Conservation (phyloP, 1,140 invertebrate genomes). For the Venustaconcha ellipsiformis region DNA sequence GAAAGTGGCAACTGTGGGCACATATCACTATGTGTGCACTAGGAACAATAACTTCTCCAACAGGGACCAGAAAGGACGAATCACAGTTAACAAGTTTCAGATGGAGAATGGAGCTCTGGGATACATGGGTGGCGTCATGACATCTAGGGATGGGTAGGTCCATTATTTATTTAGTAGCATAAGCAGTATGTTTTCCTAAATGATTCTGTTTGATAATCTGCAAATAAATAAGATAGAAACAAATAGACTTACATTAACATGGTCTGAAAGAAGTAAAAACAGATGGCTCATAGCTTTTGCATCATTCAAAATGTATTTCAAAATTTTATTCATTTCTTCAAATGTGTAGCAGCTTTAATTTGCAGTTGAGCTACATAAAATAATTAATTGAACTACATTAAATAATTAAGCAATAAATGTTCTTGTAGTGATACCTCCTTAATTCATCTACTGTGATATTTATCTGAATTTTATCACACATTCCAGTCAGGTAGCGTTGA, state of each 20-base stretch:
- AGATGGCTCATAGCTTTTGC: too few relatives aligned
- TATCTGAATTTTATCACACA: conserved; percentile 7
- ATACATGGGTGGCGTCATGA: conserved; percentile 56
- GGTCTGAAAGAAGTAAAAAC: too few relatives aligned
- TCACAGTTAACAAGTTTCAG: conserved; percentile 39
- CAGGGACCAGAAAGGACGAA: conserved; percentile 65
- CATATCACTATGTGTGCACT: conserved; percentile 66
- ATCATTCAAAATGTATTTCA: too few relatives aligned
- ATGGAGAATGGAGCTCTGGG: conserved; percentile 48
- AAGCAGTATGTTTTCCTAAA: too few relatives aligned
- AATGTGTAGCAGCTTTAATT: too few relatives aligned
- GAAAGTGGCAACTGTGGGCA: conserved; percentile 56
- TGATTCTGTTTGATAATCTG: background rate
- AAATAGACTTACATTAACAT: background rate
- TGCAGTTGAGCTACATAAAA: too few relatives aligned
- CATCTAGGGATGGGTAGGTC: conserved; percentile 49
- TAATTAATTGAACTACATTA: too few relatives aligned
- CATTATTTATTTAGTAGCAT: background rate
- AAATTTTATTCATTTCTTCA: too few relatives aligned
- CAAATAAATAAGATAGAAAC: background rate
- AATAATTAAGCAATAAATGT: background rate
- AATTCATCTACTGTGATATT: background rate
- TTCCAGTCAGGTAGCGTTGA: conserved; percentile 30
- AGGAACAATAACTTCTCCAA: conserved; percentile 70
- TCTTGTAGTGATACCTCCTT: background rate